These are phyloP conservation scores for Psittacula cyanocephala DNA, from an alignment of 2,113 vertebrate genomes.

Conservation along the genomic window DNA sequence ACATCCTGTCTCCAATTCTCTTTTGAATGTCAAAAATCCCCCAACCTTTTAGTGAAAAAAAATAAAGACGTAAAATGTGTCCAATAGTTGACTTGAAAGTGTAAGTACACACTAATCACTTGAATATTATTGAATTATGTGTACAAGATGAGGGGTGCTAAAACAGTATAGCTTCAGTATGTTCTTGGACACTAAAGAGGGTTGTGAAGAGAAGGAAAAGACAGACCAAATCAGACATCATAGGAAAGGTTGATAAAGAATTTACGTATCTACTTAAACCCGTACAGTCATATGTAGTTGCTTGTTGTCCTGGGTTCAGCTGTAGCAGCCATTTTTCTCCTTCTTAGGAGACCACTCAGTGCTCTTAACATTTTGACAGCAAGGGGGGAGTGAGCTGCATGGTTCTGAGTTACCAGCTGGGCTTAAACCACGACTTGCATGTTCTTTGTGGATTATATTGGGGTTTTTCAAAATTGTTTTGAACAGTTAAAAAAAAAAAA, in stretches of 20 bases:
- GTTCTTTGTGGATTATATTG: not conserved
- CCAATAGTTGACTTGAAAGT: not conserved
- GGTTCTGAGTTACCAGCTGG: not conserved
- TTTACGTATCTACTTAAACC: not conserved
- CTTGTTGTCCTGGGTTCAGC: not conserved
- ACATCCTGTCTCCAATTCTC: not conserved
- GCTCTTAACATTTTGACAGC: not conserved
- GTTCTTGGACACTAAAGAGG: not conserved
- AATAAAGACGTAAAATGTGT: not conserved
- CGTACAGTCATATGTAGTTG: not conserved
- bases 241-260: not conserved
- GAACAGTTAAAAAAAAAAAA: not conserved
- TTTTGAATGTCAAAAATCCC: not conserved
- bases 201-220: not conserved
- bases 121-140: not conserved
- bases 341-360: not conserved
- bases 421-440: not conserved
- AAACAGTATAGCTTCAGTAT: not conserved
- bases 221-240: not conserved
- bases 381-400: not conserved
- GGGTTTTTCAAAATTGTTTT: not conserved
- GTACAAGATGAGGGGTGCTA: not conserved
- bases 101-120: not conserved
- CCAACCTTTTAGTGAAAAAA: not conserved
- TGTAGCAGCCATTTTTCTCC: not conserved